Base-by-base conservation (phyloP, 2,113 vertebrate species). In the Microcebus jonahi region DNA sequence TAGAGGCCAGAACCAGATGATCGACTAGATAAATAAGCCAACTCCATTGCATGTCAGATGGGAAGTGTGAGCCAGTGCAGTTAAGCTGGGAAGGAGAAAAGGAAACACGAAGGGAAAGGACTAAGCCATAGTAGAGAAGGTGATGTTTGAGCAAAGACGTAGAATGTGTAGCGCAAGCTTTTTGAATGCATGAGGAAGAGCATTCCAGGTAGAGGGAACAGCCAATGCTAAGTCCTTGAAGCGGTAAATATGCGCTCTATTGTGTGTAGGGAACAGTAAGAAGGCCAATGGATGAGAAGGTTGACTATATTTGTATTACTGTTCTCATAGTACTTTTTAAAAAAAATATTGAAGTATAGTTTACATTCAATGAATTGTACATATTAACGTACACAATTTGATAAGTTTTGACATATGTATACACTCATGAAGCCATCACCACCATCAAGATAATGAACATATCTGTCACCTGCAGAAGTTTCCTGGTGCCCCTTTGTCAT, bases 221-320 rank as follows among this genome's bases (percentile, higher is more conserved):
- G 36, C 14, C 6, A 25, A 27, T 57, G 42, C 0, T 18, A 68
- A 86, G 63, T 4, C 36, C 68, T 39, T 20, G 71, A 21, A 5
- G 17, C 31, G 23, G 9, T 9, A 14, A 15, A 5, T 3, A 7
- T 0, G 1, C 0, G 2, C 2, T 48, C 2, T 36, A 11, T 25
- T 77, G n/a, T n/a, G 31, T 55, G 59, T 73, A 83, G 42, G 34
- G 70, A 25, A 17, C 0, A 85, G 27, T 6, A 12, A 21, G 27
- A 63, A 68, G 15, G n/a, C 7, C 55, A 57, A 34, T 61, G 65
- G 11, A 61, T 25, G 42, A 27, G 85, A 93, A 63, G 13, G 68
- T 18, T 63, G 90, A 68, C 34, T 50, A 2, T 11, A 48, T 76
- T n/a, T 45, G n/a, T 75, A 42, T 80, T 95, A 34, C 3, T 84